These are phyloP conservation scores for Drosophila acutilabella DNA, from an alignment of 2,888 invertebrate genomes.

Conservation along the genomic window DNA sequence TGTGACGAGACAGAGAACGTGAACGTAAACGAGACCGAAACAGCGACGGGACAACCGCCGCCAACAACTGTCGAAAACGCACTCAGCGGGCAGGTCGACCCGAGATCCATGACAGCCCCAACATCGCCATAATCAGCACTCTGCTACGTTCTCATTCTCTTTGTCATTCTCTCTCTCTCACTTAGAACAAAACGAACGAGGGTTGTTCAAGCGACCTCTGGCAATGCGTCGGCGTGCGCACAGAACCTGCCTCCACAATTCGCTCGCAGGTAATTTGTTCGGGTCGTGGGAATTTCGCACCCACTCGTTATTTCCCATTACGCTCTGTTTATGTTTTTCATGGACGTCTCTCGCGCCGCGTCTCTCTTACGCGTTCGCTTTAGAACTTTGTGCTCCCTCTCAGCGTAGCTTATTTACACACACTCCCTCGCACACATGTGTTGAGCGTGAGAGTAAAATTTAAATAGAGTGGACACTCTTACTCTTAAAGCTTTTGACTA, in stretches of 20 bases:
- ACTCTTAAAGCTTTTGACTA: slow-evolving; percentile 10
- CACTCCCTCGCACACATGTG: background rate
- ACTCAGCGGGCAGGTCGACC: slow-evolving; percentile 59
- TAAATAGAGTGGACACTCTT: slow-evolving; percentile 12
- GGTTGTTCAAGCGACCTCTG: slow-evolving; percentile 52
- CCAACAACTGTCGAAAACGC: slow-evolving; percentile 76
- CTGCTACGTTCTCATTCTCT: slow-evolving; percentile 26
- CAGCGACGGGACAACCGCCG: slow-evolving; percentile 67
- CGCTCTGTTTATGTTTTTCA: slow-evolving; percentile 75
- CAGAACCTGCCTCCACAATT: slow-evolving; percentile 17
- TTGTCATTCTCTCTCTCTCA: slow-evolving; percentile 25
- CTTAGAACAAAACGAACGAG: slow-evolving; percentile 46
- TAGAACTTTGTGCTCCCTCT: slow-evolving; percentile 30
- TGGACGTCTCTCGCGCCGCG: slow-evolving; percentile 33
- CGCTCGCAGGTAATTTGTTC: slow-evolving; percentile 48
- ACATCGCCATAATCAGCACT: slow-evolving; percentile 37
- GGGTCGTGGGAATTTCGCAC: slow-evolving; percentile 72
- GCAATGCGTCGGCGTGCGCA: slow-evolving; percentile 39
- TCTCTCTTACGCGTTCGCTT: slow-evolving; percentile 30
- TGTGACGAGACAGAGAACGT: slow-evolving; percentile 35
- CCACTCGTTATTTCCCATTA: slow-evolving; percentile 52
- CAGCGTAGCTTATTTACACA: slow-evolving; percentile 12
- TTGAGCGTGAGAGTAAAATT: slow-evolving; percentile 25
- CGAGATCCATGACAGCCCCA: slow-evolving; percentile 55
- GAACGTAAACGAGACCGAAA: slow-evolving; percentile 17